phyloP scores from a whole-genome alignment of 1,140 invertebrate genomes.

The Platorchestia sp. region DNA sequence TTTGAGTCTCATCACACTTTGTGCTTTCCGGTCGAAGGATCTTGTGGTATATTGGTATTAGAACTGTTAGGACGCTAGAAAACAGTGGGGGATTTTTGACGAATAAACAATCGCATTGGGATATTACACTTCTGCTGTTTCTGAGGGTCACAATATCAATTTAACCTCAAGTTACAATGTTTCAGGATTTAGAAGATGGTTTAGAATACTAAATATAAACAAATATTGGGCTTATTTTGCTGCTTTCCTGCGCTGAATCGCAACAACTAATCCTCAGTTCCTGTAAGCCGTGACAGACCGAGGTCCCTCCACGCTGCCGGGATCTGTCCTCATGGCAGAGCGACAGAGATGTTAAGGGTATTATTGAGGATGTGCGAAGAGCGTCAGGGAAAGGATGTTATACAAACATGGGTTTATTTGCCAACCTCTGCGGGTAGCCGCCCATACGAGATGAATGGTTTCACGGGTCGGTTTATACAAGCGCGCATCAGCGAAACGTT shows the following conservation, averaged over 20 bases:
- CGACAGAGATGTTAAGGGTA: slow-evolving; percentile 1
- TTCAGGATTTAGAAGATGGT: neutral
- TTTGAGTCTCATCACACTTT: neutral
- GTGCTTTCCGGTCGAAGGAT: neutral
- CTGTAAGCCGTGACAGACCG: neutral
- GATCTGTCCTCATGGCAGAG: neutral
- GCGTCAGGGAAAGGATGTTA: slow-evolving; percentile 17
- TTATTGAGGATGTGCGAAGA: slow-evolving; percentile 13
- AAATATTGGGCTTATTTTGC: neutral
- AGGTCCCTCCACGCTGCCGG: too few relatives aligned
- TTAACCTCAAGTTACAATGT: neutral
- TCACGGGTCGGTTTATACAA: slow-evolving; percentile 39
- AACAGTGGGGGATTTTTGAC: neutral
- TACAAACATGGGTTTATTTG: slow-evolving; percentile 18
- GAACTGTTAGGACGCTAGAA: neutral
- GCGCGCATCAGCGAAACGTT: slow-evolving; percentile 4
- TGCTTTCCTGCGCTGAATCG: neutral
- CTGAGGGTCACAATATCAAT: neutral
- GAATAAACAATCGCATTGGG: neutral
- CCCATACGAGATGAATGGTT: slow-evolving; percentile 30
- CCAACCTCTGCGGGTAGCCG: neutral
- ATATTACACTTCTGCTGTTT: neutral
- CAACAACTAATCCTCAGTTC: neutral
- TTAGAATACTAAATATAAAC: neutral
- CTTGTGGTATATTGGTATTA: neutral